A percentile compares a stretch with the other conserved stretches of the same genome.
Conservation (phyloP, 2,888 invertebrate species). For the Drosophila infuscata region DNA sequence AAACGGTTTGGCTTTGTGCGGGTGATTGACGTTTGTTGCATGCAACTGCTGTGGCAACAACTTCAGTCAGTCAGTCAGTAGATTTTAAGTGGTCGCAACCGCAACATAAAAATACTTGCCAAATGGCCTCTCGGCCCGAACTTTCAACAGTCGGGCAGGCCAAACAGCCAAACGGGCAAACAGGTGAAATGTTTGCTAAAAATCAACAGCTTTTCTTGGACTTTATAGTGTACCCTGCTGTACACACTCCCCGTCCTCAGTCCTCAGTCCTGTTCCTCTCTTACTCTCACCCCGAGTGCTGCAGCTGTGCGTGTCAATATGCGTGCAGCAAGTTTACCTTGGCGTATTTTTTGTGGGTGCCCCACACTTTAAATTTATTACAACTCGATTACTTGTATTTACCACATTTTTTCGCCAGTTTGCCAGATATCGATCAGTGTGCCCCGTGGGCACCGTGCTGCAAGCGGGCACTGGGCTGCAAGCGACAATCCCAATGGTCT, state of each 20-base stretch:
- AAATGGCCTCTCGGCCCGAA: slow-evolving; percentile 68
- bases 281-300: slow-evolving; percentile 11
- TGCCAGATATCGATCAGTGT: slow-evolving; percentile 73
- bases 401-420: slow-evolving; percentile 70
- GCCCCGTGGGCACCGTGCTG: slow-evolving; percentile 42
- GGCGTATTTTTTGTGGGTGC: slow-evolving; percentile 71
- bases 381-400: slow-evolving; percentile 81
- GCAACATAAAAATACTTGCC: slow-evolving; percentile 63
- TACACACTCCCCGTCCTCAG: neutral
- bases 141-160: slow-evolving; percentile 59
- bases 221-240: slow-evolving; percentile 60
- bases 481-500: slow-evolving; percentile 18
- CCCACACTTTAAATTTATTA: slow-evolving; percentile 79
- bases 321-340: slow-evolving; percentile 76
- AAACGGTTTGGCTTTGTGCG: slow-evolving; percentile 78
- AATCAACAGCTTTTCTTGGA: slow-evolving; percentile 68
- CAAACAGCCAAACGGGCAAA: slow-evolving; percentile 33
- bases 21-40: slow-evolving; percentile 81
- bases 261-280: neutral
- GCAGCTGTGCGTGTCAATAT: slow-evolving; percentile 74
- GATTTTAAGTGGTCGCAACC: slow-evolving; percentile 80
- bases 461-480: slow-evolving; percentile 16
- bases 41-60: slow-evolving; percentile 62
- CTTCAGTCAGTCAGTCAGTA: slow-evolving; percentile 72
- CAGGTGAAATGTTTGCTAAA: slow-evolving; percentile 79